Conservation (phyloP, 2,113 vertebrate genomes). For the Mungos mungo region DNA sequence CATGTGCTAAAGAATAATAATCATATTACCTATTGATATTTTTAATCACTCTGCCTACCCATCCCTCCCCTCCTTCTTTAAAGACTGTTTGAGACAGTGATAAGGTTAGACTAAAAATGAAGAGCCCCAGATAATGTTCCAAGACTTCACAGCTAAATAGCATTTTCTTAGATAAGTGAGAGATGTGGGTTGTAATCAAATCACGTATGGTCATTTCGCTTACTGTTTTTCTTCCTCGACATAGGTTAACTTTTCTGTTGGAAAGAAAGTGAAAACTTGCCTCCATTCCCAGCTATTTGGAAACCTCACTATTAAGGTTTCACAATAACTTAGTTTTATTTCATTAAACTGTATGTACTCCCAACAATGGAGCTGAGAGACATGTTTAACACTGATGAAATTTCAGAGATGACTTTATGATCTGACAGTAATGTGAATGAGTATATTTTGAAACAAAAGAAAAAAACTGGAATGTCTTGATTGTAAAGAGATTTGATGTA, state of each 20-base stretch:
- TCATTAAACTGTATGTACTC: not conserved
- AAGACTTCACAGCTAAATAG: slow-evolving; percentile 35
- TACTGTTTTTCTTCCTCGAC: slow-evolving; percentile 28
- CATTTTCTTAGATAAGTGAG: slow-evolving; percentile 3
- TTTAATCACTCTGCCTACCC: not conserved
- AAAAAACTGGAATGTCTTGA: not conserved
- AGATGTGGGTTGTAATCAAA: slow-evolving; percentile 17
- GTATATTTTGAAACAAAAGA: not conserved
- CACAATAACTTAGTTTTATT: not conserved
- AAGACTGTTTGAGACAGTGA: not conserved
- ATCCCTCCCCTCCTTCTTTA: not conserved
- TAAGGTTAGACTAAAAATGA: slow-evolving; percentile 18
- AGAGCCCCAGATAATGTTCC: not conserved
- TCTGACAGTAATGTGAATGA: not conserved
- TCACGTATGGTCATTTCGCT: not conserved
- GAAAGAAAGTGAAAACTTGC: not conserved
- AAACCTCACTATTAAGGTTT: not conserved
- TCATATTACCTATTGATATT: not conserved
- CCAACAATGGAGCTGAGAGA: not conserved
- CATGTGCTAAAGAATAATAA: not conserved
- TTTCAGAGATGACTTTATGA: slow-evolving; percentile 19
- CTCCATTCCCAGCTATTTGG: not conserved
- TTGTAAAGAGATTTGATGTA: not conserved
- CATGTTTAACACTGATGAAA: not conserved
- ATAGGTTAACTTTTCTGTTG: not conserved